Base-by-base conservation (phyloP, 2,113 vertebrate genomes). In the Bambusicola thoracicus region DNA sequence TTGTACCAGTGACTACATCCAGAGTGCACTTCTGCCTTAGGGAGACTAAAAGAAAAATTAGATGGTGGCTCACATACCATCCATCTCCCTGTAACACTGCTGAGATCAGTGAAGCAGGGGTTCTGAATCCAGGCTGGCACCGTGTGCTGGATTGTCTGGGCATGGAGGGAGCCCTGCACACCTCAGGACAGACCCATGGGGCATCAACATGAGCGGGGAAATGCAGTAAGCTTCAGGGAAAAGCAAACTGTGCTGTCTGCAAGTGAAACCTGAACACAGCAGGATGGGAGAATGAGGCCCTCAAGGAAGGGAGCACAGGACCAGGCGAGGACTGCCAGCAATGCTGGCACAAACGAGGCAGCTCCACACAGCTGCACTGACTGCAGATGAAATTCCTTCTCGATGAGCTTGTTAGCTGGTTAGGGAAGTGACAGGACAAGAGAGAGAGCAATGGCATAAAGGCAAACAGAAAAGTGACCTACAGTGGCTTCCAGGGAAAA, bases 21-120 rank as follows among this genome's bases (percentile, higher is more conserved):
- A 44, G 81, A 95, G 90, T 80, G 87, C 87, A 77, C 65, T 95
- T 82, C 48, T 63, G 93, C 92, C 96, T 89, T 43, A 85, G 89
- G 94, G 92, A 92, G 48, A 24, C 43, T 36, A 4, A 24, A n/a
- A 81, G 80, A 79, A 3, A 20, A 36, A 68, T 6, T n/a, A 93
- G 84, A 84, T 7, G 1, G 70, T 41, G 66, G 55, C 34, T 85
- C 1, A 56, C 30, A 29, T 29, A 58, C 65, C 48, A 87, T 49
- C 34, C 55, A 15, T 25, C 56, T 69, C 55, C 62, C 89, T 34
- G 7, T 79, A 92, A 89, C 86, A 41, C 5, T 73, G 86, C n/a
- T 63, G 65, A 85, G 62, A 81, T 62, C 53, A 15, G 87, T 8
- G 89, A 91, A 62, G 56, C 0, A 25, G 81, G 30, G 38, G 34